Evolutionary conservation across 2,113 vertebrate genomes (phyloP), one percentile per base, ranked within the genome.

Genomic region (Sardina pilchardus): DNA sequence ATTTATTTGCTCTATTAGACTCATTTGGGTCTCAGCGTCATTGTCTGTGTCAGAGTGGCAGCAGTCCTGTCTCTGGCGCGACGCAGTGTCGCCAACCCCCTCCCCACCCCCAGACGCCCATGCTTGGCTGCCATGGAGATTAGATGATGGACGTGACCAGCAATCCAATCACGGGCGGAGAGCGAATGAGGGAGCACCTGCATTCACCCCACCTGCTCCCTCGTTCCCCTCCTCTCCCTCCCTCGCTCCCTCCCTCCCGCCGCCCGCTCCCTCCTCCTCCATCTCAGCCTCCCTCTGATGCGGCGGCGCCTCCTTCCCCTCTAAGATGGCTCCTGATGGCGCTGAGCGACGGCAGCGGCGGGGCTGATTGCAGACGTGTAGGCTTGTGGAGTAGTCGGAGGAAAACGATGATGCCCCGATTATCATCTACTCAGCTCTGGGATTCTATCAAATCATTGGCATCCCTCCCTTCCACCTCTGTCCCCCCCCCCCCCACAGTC

Each of bases 151-250:
- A 95, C 95, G 94, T 92, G 93, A 94, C 94, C 90, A 91, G 90
- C 87, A 92, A 94, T 94, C 96, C 96, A 94, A 96, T 95, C 93
- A 95, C 94, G 95, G 96, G 44, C 88, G 93, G 93, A 93, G 94
- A 63, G 93, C 93, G 96, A 94, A 95, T 94, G 91, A 86, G 88
- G 89, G 88, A 82, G 82, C 86, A 90, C 89, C 87, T 90, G 86
- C 87, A 59, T 59, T 86, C 86, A 81, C 80, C 89, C 86, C 83
- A 82, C 86, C 86, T 83, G 53, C 71, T 48, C 81, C 53, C 53
- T 12, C 53, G 2, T 45, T 80, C 39, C 78, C 85, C 6, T 59
- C 4, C 6, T 24, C 1, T 78, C 82, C 94, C 94, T 94, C 94
- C 94, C 91, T 94, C 93, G 93, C 92, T 93, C 94, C 93, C 95